Percentiles rank a stretch among this genome's conserved stretches.
These are phyloP conservation scores for Schizopygopsis pylzovi DNA, from an alignment of 2,797 vertebrate genomes.

Conservation along the genomic window DNA sequence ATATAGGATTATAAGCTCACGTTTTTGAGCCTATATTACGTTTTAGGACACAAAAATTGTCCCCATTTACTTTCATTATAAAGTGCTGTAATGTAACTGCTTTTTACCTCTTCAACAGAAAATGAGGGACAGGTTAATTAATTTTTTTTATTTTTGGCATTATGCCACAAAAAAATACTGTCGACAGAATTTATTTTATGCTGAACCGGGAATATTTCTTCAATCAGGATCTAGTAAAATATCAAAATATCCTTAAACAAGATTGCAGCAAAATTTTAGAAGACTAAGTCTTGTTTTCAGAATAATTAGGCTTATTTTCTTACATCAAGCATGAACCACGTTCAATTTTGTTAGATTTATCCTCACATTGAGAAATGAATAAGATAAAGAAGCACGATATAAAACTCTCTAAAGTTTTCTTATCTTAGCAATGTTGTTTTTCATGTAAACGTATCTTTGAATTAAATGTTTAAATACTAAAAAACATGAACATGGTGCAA, in stretches of 20 bases:
- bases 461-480: neutral
- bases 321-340: neutral
- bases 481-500: neutral
- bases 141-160: neutral
- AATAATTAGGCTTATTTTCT: neutral
- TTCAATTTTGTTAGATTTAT: neutral
- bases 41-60: neutral
- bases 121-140: no score
- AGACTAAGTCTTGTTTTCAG: neutral
- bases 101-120: no score
- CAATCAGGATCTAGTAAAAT: neutral
- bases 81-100: no score
- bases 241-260: neutral
- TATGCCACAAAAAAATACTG: neutral
- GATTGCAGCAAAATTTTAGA: neutral
- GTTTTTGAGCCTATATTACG: no score
- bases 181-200: neutral
- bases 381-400: neutral
- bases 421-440: neutral
- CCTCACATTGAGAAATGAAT: neutral
- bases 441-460: neutral
- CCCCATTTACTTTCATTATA: neutral
- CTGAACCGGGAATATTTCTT: neutral
- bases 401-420: neutral
- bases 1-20: neutral